A percentile compares a stretch with the other conserved stretches of the same genome.
Conservation (phyloP, 2,888 invertebrate species). For the Sinodicranocentrus sp. region DNA sequence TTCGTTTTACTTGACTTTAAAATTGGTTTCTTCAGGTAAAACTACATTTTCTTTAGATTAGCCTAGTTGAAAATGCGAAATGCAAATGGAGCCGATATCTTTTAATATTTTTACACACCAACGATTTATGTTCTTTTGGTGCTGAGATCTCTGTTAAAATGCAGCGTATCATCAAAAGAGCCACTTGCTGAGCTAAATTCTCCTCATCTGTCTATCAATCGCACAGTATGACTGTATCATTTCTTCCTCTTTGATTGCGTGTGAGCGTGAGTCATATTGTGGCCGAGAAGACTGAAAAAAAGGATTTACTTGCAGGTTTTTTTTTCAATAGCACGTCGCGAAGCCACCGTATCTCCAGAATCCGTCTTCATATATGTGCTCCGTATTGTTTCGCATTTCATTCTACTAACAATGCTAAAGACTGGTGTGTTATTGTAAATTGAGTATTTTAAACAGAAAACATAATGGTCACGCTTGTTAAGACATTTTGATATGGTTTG, state of each 20-base stretch:
- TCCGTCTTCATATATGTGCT: background rate
- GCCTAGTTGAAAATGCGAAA: no score
- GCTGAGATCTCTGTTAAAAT: background rate
- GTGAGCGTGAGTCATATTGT: conserved; percentile 2
- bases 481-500: conserved; percentile 33
- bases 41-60: no score
- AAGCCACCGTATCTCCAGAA: conserved; percentile 1
- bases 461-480: conserved; percentile 38
- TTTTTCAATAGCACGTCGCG: background rate
- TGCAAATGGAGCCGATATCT: background rate
- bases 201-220: conserved; percentile 18
- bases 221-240: background rate
- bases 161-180: background rate
- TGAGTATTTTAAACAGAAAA: conserved; percentile 21
- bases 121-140: background rate
- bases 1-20: no score
- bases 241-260: conserved; percentile 19
- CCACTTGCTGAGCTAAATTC: conserved; percentile 18
- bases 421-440: background rate
- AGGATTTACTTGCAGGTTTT: background rate
- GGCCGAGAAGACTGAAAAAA: background rate
- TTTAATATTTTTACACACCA: background rate
- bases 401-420: background rate
- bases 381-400: background rate
- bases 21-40: no score